These are phyloP conservation scores for Eucera pruinosa DNA, from an alignment of 2,888 invertebrate genomes.

Conservation along the genomic window DNA sequence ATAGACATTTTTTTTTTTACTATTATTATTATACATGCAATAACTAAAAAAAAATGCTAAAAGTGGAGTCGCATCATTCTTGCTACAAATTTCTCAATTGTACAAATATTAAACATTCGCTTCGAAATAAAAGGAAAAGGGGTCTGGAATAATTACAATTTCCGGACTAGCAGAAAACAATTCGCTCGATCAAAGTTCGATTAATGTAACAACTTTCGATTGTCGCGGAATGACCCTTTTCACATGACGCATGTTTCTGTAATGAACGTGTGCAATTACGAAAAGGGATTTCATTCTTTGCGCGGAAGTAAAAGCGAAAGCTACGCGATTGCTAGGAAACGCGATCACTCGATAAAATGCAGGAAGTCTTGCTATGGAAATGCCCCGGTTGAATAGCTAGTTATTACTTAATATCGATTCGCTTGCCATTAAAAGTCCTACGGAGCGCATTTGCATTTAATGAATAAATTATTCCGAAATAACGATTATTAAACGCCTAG, in stretches of 20 bases:
- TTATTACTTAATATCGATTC: slow-evolving; percentile 36
- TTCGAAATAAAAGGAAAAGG: background rate
- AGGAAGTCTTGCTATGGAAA: slow-evolving; percentile 25
- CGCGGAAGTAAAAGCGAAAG: slow-evolving; percentile 51
- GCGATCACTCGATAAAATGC: slow-evolving; percentile 21
- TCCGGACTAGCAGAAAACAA: background rate
- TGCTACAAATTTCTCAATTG: too few species aligned
- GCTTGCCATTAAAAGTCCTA: background rate
- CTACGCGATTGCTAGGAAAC: slow-evolving; percentile 37
- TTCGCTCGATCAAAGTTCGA: background rate
- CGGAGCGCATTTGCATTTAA: background rate
- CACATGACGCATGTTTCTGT: background rate
- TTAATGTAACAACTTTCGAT: slow-evolving; percentile 2
- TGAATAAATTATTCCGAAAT: background rate
- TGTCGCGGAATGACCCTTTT: background rate
- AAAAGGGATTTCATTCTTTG: slow-evolving; percentile 27
- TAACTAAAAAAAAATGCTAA: too few species aligned
- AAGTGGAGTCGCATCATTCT: too few species aligned
- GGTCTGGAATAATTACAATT: background rate
- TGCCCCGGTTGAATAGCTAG: background rate
- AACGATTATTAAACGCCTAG: background rate
- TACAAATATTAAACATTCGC: background rate
- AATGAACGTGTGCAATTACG: background rate
- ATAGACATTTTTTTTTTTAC: too few species aligned
- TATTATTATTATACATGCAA: too few species aligned